These are phyloP conservation scores for Drosophila prosaltans DNA, from an alignment of 1,140 invertebrate genomes.

Conservation along the genomic window DNA sequence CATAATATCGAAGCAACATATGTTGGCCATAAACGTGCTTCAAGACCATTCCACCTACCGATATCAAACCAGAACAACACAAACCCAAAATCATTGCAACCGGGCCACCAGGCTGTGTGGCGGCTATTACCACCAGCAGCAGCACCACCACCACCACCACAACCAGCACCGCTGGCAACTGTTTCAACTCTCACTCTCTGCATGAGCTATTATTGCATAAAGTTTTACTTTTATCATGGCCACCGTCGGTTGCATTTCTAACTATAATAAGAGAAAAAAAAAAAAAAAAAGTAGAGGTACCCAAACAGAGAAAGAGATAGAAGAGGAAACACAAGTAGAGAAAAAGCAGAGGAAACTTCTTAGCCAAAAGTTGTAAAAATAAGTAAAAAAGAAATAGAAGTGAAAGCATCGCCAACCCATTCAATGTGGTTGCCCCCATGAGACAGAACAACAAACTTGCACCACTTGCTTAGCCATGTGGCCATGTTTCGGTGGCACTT, in stretches of 20 bases:
- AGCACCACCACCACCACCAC: too few species aligned
- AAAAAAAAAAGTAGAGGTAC: not conserved
- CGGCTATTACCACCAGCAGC: not conserved
- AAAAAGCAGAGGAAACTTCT: conserved; percentile 52
- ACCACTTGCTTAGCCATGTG: conserved; percentile 18
- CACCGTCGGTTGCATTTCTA: conserved; percentile 24
- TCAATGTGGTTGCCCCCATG: conserved; percentile 13
- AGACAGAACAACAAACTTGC: conserved; percentile 31
- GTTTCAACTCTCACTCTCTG: conserved; percentile 16
- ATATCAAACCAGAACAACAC: not conserved
- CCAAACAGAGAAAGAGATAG: not conserved
- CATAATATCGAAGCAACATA: conserved; percentile 72
- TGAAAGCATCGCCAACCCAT: not conserved
- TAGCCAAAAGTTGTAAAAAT: conserved; percentile 56
- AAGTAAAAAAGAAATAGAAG: not conserved
- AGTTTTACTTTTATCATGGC: conserved; percentile 74
- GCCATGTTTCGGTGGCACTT: conserved; percentile 32
- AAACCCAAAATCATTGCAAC: not conserved
- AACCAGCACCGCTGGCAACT: not conserved
- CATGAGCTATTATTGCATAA: conserved; percentile 66
- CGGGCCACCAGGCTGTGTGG: not conserved
- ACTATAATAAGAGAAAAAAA: not conserved
- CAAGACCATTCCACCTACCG: conserved; percentile 12
- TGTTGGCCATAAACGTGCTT: conserved; percentile 70
- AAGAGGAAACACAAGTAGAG: not conserved